Conservation (phyloP, 2,113 vertebrate genomes). For the Strix aluco region DNA sequence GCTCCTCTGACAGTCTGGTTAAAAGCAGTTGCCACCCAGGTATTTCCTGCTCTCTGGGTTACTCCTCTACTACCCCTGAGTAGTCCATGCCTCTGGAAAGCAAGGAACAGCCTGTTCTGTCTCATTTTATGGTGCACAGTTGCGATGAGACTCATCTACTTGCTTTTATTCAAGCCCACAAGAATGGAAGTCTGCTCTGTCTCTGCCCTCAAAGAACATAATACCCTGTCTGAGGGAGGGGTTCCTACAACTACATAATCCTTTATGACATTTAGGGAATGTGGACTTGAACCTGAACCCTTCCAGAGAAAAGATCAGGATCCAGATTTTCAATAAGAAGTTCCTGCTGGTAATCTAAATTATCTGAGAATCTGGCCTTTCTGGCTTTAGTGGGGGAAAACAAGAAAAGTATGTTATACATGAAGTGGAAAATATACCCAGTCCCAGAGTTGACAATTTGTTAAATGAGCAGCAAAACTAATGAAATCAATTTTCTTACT, state of each 20-base stretch:
- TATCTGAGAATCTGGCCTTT: background rate
- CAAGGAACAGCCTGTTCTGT: background rate
- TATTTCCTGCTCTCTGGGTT: background rate
- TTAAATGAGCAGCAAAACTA: background rate
- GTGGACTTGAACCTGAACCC: rapidly evolving
- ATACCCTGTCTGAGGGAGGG: background rate
- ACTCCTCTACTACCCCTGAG: background rate
- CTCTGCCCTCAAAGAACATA: background rate
- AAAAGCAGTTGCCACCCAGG: background rate
- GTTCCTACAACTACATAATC: background rate
- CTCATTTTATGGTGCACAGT: background rate
- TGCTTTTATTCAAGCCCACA: background rate
- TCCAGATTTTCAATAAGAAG: background rate
- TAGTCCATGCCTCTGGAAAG: background rate
- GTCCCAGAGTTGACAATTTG: background rate
- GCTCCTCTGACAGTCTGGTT: background rate
- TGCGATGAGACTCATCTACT: background rate
- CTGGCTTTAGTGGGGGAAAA: background rate
- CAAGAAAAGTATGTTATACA: background rate
- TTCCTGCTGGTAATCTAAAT: background rate
- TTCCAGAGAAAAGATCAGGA: background rate
- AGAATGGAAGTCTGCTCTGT: background rate
- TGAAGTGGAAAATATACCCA: background rate
- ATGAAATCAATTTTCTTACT: background rate
- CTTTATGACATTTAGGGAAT: background rate